Base-by-base conservation (phyloP, 1,140 invertebrate species). In the Leptoteleia sp. region DNA sequence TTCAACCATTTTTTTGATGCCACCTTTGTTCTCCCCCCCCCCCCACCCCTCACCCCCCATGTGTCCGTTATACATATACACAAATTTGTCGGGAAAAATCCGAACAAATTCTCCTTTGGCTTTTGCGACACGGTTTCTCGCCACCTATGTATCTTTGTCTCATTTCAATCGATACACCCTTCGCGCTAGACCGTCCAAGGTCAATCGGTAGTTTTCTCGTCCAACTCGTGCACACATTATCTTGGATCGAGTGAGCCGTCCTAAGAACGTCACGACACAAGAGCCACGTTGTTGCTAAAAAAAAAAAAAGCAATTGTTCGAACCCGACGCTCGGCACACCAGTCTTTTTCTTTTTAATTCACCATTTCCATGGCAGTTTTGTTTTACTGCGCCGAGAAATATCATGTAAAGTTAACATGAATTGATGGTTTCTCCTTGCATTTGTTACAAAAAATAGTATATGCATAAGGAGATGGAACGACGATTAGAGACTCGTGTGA, bases 361-460 rank as follows among this genome's bases (percentile, higher is more conserved):
- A n/a, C n/a, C n/a, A 68, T 50, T 40, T 65, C 40, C 50, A 68
- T 70, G 40, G 65, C 65, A 37, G 38, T 31, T 55, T 19, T 72
- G 4, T 38, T 64, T 50, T 29, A n/a, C n/a, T n/a, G n/a, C n/a
- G n/a, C n/a, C n/a, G n/a, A n/a, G n/a, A n/a, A n/a, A n/a, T n/a
- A n/a, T n/a, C n/a, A n/a, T n/a, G n/a, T n/a, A n/a, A n/a, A n/a
- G n/a, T n/a, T n/a, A n/a, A n/a, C n/a, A n/a, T n/a, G n/a, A n/a
- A n/a, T n/a, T n/a, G n/a, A n/a, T n/a, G n/a, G n/a, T n/a, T n/a
- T n/a, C n/a, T n/a, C n/a, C n/a, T n/a, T n/a, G n/a, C n/a, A n/a
- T n/a, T n/a, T n/a, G n/a, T n/a, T n/a, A n/a, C n/a, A n/a, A n/a
- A n/a, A n/a, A n/a, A n/a, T n/a, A n/a, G n/a, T n/a, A n/a, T n/a